Evolutionary conservation across 1,140 invertebrate species (phyloP).

Genomic region (Brachionus paranguensis): DNA sequence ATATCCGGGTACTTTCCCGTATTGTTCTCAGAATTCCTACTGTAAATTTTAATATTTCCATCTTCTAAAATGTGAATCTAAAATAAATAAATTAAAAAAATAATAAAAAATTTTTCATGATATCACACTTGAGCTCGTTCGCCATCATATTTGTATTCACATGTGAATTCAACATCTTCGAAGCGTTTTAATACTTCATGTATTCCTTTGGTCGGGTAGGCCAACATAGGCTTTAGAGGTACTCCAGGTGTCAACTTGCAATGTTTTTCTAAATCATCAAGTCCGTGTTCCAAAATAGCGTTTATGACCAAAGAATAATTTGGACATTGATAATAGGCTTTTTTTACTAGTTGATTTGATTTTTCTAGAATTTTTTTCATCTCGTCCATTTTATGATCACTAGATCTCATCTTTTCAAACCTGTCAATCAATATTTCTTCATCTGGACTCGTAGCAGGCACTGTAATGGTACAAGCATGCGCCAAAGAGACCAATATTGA

Average conservation of each 20-base stretch:
- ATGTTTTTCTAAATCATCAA: constrained; percentile 69
- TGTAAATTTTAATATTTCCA: constrained; percentile 75
- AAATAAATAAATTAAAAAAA: constrained; percentile 38
- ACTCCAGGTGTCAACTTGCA: constrained; percentile 81
- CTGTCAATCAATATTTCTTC: constrained; percentile 6
- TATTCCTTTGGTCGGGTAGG: constrained; percentile 86
- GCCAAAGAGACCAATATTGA: constrained; percentile 81
- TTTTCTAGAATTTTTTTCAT: constrained; percentile 31
- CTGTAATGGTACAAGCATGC: constrained; percentile 64
- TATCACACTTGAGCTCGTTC: constrained; percentile 81
- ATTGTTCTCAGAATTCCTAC: constrained; percentile 95
- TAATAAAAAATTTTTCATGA: constrained; percentile 48
- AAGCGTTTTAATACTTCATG: constrained; percentile 82
- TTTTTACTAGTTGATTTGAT: background rate
- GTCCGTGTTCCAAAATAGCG: constrained; percentile 57
- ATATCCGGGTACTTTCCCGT: constrained; percentile 97
- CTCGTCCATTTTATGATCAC: background rate
- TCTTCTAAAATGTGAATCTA: constrained; percentile 68
- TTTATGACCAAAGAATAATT: constrained; percentile 83
- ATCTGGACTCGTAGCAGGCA: constrained; percentile 29
- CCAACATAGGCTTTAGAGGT: constrained; percentile 95
- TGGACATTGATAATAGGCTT: constrained; percentile 74
- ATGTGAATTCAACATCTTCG: constrained; percentile 85
- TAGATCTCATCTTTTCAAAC: constrained; percentile 21
- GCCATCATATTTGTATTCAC: constrained; percentile 99